Evolutionary conservation across 2,888 invertebrate genomes (phyloP), one percentile per base, ranked within the genome.

Genomic region (Ctena decussata): DNA sequence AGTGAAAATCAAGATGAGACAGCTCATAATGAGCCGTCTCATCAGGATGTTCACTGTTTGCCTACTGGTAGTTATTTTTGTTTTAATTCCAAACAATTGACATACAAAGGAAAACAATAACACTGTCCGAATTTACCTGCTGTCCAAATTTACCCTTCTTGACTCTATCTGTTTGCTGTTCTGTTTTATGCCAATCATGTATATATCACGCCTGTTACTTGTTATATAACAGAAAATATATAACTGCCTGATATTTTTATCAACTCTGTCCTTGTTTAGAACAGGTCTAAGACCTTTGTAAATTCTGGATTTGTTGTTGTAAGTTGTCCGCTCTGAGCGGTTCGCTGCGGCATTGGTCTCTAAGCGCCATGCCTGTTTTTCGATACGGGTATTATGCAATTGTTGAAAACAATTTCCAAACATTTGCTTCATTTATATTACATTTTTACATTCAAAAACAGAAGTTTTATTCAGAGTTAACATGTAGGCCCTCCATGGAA

Each of bases 261-360:
- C 65, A 18, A 65, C 65, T 57, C 57, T 82, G 80, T 87, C 81
- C 80, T 87, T 71, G 78, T 80, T 74, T 30, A 35, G 27, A 39
- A 70, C 39, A 65, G 87, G 87, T 87, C 87, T 74, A 80, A 87
- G 87, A 87, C 87, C 87, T 60, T 24, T 41, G 46, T 84, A 65
- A 79, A 72, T 81, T 77, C 75, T 72, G 57, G 32, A 44, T 76
- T 87, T 69, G 81, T 87, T 79, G 77, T 84, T 87, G 73, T 83
- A 80, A 70, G 39, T 65, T 72, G 84, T 87, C 77, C 84, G 87
- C 87, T 87, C 8, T 70, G 84, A 87, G 87, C 87, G 82, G 72
- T 30, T 37, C 72, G 18, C 32, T 21, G 46, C 30, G 30, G 72
- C 72, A 41, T 41, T 24, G 72, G 72, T 41, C 72, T 72, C 72